Conservation (phyloP, 2,113 vertebrate species). For the Ellobius talpinus region DNA sequence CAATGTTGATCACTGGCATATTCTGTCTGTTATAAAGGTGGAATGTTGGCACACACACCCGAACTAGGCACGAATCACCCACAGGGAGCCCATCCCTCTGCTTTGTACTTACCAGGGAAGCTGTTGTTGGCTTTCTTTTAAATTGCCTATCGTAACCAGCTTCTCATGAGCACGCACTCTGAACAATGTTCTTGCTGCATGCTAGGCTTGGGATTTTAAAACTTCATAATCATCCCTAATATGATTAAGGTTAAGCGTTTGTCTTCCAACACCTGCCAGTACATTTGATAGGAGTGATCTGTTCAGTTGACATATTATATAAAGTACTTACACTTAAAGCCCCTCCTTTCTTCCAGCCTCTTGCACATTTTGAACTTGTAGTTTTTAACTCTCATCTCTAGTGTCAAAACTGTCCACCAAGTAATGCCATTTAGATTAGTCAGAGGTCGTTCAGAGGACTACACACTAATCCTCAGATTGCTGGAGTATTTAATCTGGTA, state of each 20-base stretch:
- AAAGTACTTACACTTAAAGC: background rate
- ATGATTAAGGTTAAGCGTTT: conserved; percentile 87
- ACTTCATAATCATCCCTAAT: conserved; percentile 91
- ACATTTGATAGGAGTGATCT: background rate
- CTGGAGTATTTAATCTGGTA: conserved; percentile 70
- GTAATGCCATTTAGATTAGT: background rate
- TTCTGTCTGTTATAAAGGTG: conserved; percentile 26
- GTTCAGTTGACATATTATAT: background rate
- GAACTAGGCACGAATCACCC: background rate
- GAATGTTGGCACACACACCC: background rate
- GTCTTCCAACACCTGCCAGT: conserved; percentile 55
- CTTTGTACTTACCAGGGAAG: conserved; percentile 65
- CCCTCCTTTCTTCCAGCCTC: background rate
- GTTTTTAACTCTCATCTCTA: background rate
- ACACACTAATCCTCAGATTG: conserved; percentile 36
- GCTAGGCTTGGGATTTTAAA: conserved; percentile 90
- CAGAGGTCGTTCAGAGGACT: conserved; percentile 68
- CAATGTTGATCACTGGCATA: conserved; percentile 97
- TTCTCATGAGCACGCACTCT: conserved; percentile 50
- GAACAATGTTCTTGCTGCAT: conserved; percentile 81
- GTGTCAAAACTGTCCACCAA: background rate
- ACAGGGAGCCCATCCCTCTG: background rate
- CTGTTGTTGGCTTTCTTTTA: conserved; percentile 28
- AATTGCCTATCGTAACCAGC: conserved; percentile 57
- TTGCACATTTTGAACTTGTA: background rate